phyloP scores from a whole-genome alignment of 2,113 vertebrate genomes.

The Neotragus pygmaeus region DNA sequence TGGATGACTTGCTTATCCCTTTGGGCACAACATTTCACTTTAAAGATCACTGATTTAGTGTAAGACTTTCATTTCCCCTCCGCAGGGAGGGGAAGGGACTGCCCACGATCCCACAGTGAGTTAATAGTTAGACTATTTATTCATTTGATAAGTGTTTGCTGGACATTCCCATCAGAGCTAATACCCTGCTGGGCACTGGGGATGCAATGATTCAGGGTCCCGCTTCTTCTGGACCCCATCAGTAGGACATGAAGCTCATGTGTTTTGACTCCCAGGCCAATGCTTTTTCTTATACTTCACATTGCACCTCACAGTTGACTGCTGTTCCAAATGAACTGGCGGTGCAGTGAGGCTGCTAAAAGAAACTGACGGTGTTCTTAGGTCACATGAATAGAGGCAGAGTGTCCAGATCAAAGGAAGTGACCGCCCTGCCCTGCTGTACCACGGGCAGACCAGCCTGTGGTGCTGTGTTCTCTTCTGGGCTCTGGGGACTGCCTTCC shows the following conservation, averaged over 20 bases:
- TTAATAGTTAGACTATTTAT: not conserved
- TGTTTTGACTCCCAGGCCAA: not conserved
- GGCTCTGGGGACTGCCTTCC: not conserved
- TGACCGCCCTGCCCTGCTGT: not conserved
- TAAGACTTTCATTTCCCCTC: constrained; percentile 9
- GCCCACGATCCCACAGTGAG: not conserved
- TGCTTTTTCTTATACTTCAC: not conserved
- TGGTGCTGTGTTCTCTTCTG: not conserved
- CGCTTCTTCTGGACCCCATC: not conserved
- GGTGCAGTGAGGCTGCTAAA: not conserved
- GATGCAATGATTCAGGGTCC: not conserved
- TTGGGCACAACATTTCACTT: not conserved
- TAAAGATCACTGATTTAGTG: constrained; percentile 26
- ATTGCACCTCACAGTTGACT: not conserved
- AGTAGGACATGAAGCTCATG: not conserved
- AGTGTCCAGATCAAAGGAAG: not conserved
- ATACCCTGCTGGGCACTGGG: not conserved
- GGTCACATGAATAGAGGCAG: not conserved
- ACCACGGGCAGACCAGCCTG: not conserved
- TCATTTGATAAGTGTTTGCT: not conserved
- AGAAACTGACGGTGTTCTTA: not conserved
- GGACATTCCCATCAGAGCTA: not conserved
- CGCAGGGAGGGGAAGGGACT: not conserved
- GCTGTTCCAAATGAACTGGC: not conserved
- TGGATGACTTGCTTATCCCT: constrained; percentile 17